Percentiles rank a stretch among this genome's conserved stretches.
Evolutionary conservation across 2,113 vertebrate species (phyloP).

Genomic region (Xiphias gladius): DNA sequence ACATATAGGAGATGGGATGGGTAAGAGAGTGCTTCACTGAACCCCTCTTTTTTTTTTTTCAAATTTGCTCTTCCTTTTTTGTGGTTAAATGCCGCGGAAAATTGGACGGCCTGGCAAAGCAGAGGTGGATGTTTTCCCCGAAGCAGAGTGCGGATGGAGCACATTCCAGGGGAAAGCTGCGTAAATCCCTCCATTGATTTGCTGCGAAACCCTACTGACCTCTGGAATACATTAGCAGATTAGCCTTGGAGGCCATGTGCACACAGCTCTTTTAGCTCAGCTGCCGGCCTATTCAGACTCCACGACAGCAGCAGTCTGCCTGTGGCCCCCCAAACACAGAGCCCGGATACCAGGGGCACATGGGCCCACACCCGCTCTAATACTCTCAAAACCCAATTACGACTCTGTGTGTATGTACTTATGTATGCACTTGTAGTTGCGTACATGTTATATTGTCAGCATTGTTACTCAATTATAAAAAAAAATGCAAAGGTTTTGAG

Average conservation of each 20-base stretch:
- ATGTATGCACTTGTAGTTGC: conserved; percentile 19
- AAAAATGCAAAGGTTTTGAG: background rate
- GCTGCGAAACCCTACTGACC: conserved; percentile 85
- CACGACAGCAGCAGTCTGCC: conserved; percentile 53
- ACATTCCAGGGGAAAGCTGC: conserved; percentile 86
- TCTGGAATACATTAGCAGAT: conserved; percentile 88
- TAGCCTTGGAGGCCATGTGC: conserved; percentile 79
- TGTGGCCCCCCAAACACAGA: conserved; percentile 56
- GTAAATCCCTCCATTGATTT: conserved; percentile 88
- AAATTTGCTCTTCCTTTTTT: conserved; percentile 64
- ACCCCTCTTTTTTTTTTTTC: conserved; percentile 46
- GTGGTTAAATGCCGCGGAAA: conserved; percentile 83
- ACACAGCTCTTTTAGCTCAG: conserved; percentile 69
- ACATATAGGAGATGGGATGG: conserved; percentile 37
- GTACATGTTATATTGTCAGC: background rate
- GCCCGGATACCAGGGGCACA: conserved; percentile 65
- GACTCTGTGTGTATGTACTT: conserved; percentile 25
- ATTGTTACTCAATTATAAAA: background rate
- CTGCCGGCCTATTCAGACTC: conserved; percentile 70
- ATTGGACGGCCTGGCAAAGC: conserved; percentile 77
- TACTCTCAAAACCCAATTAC: conserved; percentile 64
- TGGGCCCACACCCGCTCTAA: conserved; percentile 54
- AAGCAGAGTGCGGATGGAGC: conserved; percentile 78
- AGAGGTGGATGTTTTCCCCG: conserved; percentile 81
- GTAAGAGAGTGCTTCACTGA: conserved; percentile 49